These are phyloP conservation scores for Chaetogeoica ovagalla DNA, from an alignment of 2,888 invertebrate genomes.

Conservation along the genomic window DNA sequence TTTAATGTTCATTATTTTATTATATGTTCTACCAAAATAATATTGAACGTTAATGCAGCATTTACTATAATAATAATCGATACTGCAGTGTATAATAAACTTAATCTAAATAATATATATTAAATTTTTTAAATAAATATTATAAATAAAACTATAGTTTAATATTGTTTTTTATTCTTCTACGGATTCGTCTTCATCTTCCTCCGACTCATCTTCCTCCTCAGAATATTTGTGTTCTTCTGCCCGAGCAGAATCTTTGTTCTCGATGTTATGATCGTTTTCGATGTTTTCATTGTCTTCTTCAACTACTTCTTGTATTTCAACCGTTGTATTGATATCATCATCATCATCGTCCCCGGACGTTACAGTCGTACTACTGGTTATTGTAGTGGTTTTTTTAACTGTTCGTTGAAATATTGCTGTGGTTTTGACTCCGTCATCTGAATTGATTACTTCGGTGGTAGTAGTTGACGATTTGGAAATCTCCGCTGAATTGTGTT, in stretches of 20 bases:
- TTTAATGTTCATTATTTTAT: too few species aligned
- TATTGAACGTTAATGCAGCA: slow-evolving; percentile 13
- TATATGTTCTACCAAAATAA: not conserved
- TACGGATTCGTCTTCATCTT: slow-evolving; percentile 8
- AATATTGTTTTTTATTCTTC: slow-evolving; percentile 9
- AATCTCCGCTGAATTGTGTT: not conserved
- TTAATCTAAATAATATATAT: slow-evolving; percentile 19
- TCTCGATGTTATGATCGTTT: slow-evolving; percentile 3
- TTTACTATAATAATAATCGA: not conserved
- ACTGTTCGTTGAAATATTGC: slow-evolving; percentile 32
- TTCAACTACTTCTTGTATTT: slow-evolving; percentile 33
- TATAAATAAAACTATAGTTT: slow-evolving; percentile 8
- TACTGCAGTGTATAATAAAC: not conserved
- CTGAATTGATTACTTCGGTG: slow-evolving; percentile 32
- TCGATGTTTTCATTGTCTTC: not conserved
- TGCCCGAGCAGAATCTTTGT: slow-evolving; percentile 3
- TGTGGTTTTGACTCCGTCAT: slow-evolving; percentile 19
- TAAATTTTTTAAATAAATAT: slow-evolving; percentile 24
- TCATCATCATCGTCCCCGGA: slow-evolving; percentile 14
- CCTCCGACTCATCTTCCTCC: slow-evolving; percentile 26
- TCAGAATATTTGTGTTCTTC: slow-evolving; percentile 28
- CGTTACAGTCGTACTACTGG: slow-evolving; percentile 3
- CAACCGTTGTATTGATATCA: not conserved
- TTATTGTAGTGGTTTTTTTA: slow-evolving; percentile 36
- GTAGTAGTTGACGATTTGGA: slow-evolving; percentile 5